Percentiles rank a stretch among this genome's conserved stretches.
phyloP scores from a whole-genome alignment of 1,140 invertebrate species.

The Drosophila murphyi region DNA sequence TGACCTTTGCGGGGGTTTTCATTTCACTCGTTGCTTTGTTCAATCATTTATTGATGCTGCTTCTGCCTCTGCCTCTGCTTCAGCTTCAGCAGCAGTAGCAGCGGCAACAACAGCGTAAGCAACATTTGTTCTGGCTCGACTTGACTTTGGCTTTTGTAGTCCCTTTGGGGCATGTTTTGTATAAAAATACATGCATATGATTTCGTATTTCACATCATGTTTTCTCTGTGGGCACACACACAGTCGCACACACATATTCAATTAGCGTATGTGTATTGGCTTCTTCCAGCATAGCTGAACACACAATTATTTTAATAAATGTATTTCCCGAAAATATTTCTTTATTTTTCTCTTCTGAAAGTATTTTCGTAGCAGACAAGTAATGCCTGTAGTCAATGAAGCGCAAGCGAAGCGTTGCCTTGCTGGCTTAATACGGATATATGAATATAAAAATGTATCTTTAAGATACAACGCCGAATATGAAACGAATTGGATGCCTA shows the following conservation, averaged over 20 bases:
- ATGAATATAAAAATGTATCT: conserved; percentile 66
- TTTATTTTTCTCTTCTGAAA: conserved; percentile 24
- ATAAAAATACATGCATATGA: conserved; percentile 69
- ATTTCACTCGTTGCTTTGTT: conserved; percentile 68
- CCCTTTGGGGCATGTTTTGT: conserved; percentile 75
- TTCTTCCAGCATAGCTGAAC: conserved; percentile 45
- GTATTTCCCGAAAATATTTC: conserved; percentile 59
- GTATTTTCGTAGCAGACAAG: conserved; percentile 7
- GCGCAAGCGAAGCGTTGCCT: conserved; percentile 38
- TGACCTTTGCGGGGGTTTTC: conserved; percentile 80
- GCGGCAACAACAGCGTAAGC: too few species aligned
- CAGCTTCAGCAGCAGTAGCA: conserved; percentile 13
- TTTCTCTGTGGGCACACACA: conserved; percentile 42
- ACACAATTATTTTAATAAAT: conserved; percentile 53
- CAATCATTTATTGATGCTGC: conserved; percentile 80
- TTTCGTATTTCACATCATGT: conserved; percentile 40
- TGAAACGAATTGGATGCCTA: conserved; percentile 63
- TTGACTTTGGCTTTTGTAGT: conserved; percentile 57
- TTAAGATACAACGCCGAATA: conserved; percentile 37
- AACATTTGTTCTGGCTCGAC: conserved; percentile 17
- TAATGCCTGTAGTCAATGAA: conserved; percentile 35
- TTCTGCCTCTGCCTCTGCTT: conserved; percentile 26
- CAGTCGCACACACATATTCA: conserved; percentile 40
- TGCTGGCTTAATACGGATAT: conserved; percentile 58
- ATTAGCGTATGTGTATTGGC: conserved; percentile 48